Base-by-base conservation (phyloP, 2,113 vertebrate genomes). In the Ranitomeya imitator region DNA sequence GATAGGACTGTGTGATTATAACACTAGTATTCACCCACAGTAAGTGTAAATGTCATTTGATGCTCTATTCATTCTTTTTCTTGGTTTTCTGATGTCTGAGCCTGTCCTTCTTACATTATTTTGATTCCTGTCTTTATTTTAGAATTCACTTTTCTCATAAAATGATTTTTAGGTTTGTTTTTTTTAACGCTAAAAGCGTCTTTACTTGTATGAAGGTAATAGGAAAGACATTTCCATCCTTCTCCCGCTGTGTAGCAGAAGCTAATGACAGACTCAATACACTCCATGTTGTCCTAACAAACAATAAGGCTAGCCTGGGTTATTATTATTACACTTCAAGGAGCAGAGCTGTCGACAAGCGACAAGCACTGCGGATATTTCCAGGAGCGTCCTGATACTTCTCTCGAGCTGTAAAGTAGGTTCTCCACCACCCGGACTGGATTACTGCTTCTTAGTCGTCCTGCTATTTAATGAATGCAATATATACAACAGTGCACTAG, bases 301-400 rank as follows among this genome's bases (percentile, higher is more conserved):
- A 61, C 73, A 51, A 63, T 78, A 9, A 54, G n/a, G 37, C 59
- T 86, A 86, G 61, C 31, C 74, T 76, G 54, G 51, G 23, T 87
- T 63, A 65, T 87, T 63, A 65, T 87, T 57, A 87, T 79, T 45
- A 69, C 61, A 80, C 61, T 21, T 61, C 11, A 37, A 65, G 23
- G 18, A 57, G 63, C 31, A 1, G 0, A 55, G 21, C n/a, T 52
- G 26, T 31, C 26, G 26, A 31, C 26, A 31, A 57, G 13, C 21
- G 61, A 80, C 21, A 55, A 54, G 21, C 45, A 26, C 73, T 79
- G 26, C 18, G 37, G 52, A 37, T 80, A 87, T 80, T 87, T 77
- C 85, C 85, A 37, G 12, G 61, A 80, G n/a, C 45, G 71, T 67
- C 85, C 15, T 79, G 31, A 69, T 57, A 37, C 45, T 11, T 69